Evolutionary conservation across 1,140 invertebrate genomes (phyloP).

Genomic region (Cheumatopsyche charites): DNA sequence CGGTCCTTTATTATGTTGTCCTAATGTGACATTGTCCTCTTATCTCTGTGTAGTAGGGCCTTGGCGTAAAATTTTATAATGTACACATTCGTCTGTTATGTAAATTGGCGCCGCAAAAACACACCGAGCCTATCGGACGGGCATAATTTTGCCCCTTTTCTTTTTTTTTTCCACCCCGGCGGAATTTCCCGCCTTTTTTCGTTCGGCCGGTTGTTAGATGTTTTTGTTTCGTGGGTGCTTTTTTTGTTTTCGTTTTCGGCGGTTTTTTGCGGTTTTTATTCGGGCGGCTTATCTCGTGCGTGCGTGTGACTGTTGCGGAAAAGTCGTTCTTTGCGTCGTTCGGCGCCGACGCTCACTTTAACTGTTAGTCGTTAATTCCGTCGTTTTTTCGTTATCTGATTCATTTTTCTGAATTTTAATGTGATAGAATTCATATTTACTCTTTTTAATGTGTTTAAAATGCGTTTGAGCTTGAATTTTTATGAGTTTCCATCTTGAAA

Average conservation of each 20-base stretch:
- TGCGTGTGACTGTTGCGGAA: not conserved
- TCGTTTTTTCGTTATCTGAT: no score
- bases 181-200: slow-evolving; percentile 27
- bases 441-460: no score
- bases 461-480: no score
- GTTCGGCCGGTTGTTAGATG: not conserved
- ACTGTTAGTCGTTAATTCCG: no score
- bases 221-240: not conserved
- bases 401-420: no score
- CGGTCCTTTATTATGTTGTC: slow-evolving; percentile 48
- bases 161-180: no score
- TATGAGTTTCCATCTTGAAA: no score
- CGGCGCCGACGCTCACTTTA: not conserved
- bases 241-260: not conserved
- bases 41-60: slow-evolving; percentile 42
- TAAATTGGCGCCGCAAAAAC: slow-evolving; percentile 38
- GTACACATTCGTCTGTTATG: slow-evolving; percentile 48
- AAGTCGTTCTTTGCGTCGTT: not conserved
- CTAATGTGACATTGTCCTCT: slow-evolving; percentile 49
- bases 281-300: not conserved
- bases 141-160: slow-evolving; percentile 39
- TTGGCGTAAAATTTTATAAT: slow-evolving; percentile 49
- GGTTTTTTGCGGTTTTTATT: not conserved
- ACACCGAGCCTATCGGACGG: slow-evolving; percentile 27
- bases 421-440: no score